Evolutionary conservation across 2,888 invertebrate genomes (phyloP).

Genomic region (Oscheius sp.): DNA sequence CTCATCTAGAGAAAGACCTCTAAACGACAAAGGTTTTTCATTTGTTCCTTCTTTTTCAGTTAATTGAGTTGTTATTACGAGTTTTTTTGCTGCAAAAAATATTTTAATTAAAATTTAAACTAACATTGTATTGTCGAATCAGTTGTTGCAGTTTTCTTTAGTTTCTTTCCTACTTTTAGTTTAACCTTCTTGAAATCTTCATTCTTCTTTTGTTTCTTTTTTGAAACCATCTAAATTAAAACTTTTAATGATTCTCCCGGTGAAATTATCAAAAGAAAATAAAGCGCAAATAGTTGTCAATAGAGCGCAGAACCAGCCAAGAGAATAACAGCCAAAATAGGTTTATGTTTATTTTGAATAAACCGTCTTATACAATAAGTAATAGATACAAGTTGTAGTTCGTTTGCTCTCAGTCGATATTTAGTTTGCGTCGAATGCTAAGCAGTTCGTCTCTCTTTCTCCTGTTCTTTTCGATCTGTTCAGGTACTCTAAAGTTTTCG

Average conservation of each 20-base stretch:
- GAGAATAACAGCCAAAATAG: too few species aligned
- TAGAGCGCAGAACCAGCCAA: too few species aligned
- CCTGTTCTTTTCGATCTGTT: neutral
- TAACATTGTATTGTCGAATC: slow-evolving; percentile 55
- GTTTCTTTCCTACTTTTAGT: slow-evolving; percentile 60
- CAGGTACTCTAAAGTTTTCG: too few species aligned
- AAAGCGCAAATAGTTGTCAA: neutral
- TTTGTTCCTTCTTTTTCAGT: slow-evolving; percentile 46
- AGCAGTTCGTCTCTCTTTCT: neutral
- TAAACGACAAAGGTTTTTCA: slow-evolving; percentile 42
- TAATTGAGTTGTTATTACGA: slow-evolving; percentile 43
- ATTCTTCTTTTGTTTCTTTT: slow-evolving; percentile 53
- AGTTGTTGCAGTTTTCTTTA: slow-evolving; percentile 58
- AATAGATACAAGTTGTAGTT: too few species aligned
- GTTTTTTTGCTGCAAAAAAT: slow-evolving; percentile 35
- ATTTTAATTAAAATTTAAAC: neutral
- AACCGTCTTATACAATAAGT: too few species aligned
- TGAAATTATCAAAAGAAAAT: neutral
- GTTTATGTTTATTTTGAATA: too few species aligned
- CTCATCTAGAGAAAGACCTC: slow-evolving; percentile 57
- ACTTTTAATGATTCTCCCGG: neutral
- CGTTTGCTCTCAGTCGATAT: too few species aligned
- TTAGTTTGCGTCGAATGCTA: neutral
- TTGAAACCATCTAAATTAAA: slow-evolving; percentile 27
- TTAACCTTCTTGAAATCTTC: slow-evolving; percentile 60